Conservation (phyloP, 2,113 vertebrate species). For the Myrmecophaga tridactyla region DNA sequence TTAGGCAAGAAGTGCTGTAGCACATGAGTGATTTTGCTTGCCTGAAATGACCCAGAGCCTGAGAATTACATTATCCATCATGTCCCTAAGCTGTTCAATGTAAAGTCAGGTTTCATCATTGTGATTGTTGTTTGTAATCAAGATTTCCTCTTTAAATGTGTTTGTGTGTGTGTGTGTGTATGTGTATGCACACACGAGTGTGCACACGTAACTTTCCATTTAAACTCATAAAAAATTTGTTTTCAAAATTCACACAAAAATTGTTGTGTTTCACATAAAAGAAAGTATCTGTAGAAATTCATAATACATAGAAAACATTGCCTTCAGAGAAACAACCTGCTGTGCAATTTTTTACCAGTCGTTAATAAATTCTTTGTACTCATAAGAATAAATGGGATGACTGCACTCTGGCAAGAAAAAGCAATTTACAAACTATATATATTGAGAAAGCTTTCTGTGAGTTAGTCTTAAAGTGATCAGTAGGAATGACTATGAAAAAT, state of each 20-base stretch:
- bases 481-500: not conserved
- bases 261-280: not conserved
- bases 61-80: not conserved
- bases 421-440: not conserved
- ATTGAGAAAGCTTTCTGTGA: not conserved
- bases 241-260: not conserved
- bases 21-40: not conserved
- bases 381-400: not conserved
- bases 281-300: not conserved
- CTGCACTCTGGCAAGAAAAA: not conserved
- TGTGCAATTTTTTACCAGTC: not conserved
- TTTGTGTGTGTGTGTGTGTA: not conserved
- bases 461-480: not conserved
- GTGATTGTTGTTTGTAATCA: not conserved
- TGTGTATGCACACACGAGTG: not conserved
- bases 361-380: not conserved
- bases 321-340: not conserved
- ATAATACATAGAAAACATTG: not conserved
- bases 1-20: slow-evolving; percentile 45
- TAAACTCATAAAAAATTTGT: not conserved
- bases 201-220: not conserved
- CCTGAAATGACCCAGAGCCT: not conserved
- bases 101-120: not conserved
- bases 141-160: not conserved
- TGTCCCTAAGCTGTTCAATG: not conserved